phyloP scores from a whole-genome alignment of 2,888 invertebrate species.

The Amphimallon solstitiale region DNA sequence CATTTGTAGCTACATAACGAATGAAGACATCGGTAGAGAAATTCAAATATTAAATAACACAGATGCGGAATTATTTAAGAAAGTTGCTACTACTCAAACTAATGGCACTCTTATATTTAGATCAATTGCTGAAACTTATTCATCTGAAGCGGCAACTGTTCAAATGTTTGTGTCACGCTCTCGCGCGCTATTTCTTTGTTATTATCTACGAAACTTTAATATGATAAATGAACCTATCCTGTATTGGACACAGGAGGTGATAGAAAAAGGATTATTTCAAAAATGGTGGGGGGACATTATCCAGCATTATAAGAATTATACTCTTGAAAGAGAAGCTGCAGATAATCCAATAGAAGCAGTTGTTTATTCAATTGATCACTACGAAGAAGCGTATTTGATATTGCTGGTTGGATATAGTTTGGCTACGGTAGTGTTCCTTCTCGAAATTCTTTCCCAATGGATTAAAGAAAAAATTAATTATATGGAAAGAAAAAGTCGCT shows the following conservation, averaged over 20 bases:
- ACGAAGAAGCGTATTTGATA: conserved; percentile 44
- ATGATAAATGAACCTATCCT: conserved; percentile 41
- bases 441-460: conserved; percentile 40
- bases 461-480: conserved; percentile 15
- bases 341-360: conserved; percentile 7
- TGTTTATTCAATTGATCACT: conserved; percentile 40
- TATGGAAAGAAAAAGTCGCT: conserved; percentile 7
- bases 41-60: conserved; percentile 32
- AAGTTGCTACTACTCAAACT: conserved; percentile 29
- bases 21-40: conserved; percentile 21
- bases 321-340: conserved; percentile 1
- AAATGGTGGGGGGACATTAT: conserved; percentile 47
- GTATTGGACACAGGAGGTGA: conserved; percentile 46
- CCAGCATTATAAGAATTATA: conserved; percentile 34
- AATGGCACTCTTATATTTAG: conserved; percentile 36
- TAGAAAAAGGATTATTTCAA: conserved; percentile 45
- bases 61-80: conserved; percentile 36
- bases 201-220: conserved; percentile 42
- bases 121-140: conserved; percentile 38
- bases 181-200: conserved; percentile 42
- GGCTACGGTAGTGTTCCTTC: conserved; percentile 31
- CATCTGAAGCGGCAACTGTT: conserved; percentile 33
- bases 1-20: conserved; percentile 19
- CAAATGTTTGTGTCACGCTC: conserved; percentile 26
- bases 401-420: conserved; percentile 40